Conservation (phyloP, 2,888 invertebrate genomes). For the Meteorus cinctellus region DNA sequence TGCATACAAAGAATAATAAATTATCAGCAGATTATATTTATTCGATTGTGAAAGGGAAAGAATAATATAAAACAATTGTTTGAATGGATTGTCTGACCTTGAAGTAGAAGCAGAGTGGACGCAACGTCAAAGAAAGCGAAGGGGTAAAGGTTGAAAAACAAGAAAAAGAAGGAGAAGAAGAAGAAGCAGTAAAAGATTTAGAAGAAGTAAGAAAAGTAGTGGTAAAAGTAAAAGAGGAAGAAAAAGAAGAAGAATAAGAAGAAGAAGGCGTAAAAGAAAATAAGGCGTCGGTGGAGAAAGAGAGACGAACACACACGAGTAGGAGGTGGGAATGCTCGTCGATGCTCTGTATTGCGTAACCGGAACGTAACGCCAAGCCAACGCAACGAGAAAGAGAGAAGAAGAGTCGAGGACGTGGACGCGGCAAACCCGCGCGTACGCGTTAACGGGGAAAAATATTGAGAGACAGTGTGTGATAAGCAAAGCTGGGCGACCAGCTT, state of each 20-base stretch:
- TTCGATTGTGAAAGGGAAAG: background rate
- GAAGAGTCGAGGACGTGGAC: constrained; percentile 37
- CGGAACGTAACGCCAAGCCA: constrained; percentile 54
- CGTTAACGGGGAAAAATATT: constrained; percentile 34
- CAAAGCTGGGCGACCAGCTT: constrained; percentile 13
- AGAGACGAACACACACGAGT: constrained; percentile 39
- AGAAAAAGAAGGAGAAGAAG: constrained; percentile 28
- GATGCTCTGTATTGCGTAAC: constrained; percentile 54
- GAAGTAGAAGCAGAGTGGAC: constrained; percentile 35
- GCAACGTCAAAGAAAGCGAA: constrained; percentile 20
- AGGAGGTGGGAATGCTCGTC: constrained; percentile 46
- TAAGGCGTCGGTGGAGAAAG: constrained; percentile 41
- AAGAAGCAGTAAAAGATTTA: constrained; percentile 18
- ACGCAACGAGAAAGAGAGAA: constrained; percentile 41
- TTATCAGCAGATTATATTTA: background rate
- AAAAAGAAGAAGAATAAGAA: constrained; percentile 34
- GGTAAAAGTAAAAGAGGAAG: constrained; percentile 45
- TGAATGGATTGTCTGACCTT: constrained; percentile 30
- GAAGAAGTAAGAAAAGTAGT: constrained; percentile 32
- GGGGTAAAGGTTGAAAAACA: background rate
- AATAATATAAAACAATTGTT: background rate
- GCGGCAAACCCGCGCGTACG: constrained; percentile 10
- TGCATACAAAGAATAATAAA: too few species aligned
- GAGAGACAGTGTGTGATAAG: constrained; percentile 38
- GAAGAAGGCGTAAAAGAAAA: constrained; percentile 44